Evolutionary conservation across 2,113 vertebrate species (phyloP), one percentile per base, ranked within the genome.

Genomic region (Spea bombifrons): DNA sequence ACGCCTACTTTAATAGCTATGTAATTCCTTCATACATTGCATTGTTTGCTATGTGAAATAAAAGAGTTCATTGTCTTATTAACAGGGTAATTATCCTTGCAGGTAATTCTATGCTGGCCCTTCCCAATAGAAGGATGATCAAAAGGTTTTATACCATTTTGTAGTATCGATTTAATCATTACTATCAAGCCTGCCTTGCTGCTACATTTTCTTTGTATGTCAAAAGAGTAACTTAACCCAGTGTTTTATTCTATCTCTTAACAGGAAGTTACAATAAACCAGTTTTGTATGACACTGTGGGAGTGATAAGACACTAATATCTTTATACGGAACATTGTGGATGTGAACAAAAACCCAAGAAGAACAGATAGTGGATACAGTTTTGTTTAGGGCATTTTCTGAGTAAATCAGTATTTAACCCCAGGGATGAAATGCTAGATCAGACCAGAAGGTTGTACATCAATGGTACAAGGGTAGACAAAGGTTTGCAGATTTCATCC

Each of bases 251-350:
- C 44, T 80, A 53, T 66, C 44, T 70, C 63, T 67, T 12, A 46
- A 73, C 50, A 73, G 71, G 77, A 68, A 80, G 61, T 55, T 66
- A 64, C 63, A 67, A 73, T 65, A 67, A 48, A 80, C 16, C 7
- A 59, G 61, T 48, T 72, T 50, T 57, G 67, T 46, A 63, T 49
- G 15, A 72, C 46, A 46, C 44, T 43, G 65, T 43, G 44, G 65
- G 30, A 57, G 13, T 64, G 68, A 72, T 17, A 61, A 55, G 45
- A 43, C 43, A 5, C 76, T 43, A 61, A 65, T 15, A 17, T 43
- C 48, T 70, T 8, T 30, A 30, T 30, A 30, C 30, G 30, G 30
- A 30, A 30, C 30, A 30, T 30, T 30, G 30, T 30, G 30, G 30
- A 30, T 30, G 30, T 30, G 30, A 30, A 30, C 30, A 30, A 30